Conservation (phyloP, 2,888 invertebrate genomes). For the Trichacis sp. region DNA sequence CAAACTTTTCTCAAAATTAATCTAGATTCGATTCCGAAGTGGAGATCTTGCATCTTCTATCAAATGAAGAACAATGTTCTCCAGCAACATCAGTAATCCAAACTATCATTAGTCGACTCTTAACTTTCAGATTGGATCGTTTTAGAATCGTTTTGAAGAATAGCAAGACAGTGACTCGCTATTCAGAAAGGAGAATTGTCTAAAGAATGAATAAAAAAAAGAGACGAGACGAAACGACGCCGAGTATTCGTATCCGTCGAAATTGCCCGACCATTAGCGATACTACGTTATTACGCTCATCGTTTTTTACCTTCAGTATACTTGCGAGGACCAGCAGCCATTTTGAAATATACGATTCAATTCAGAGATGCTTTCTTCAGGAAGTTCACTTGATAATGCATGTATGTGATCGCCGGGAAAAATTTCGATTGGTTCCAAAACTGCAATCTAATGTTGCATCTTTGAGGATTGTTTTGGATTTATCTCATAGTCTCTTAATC, state of each 20-base stretch:
- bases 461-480: too few species aligned
- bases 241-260: conserved; percentile 64
- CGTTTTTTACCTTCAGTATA: conserved; percentile 63
- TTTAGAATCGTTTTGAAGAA: conserved; percentile 31
- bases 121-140: conserved; percentile 47
- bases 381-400: too few species aligned
- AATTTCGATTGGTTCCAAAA: too few species aligned
- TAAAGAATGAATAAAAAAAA: conserved; percentile 29
- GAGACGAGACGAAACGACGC: conserved; percentile 48
- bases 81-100: conserved; percentile 39
- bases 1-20: too few species aligned
- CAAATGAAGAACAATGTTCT: conserved; percentile 52
- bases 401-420: too few species aligned
- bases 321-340: conserved; percentile 58
- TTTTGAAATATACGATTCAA: conserved; percentile 65
- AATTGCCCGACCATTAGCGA: conserved; percentile 69
- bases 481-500: too few species aligned
- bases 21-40: conserved; percentile 41
- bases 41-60: too few species aligned
- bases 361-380: too few species aligned
- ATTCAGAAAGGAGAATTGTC: conserved; percentile 20
- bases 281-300: conserved; percentile 69
- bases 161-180: conserved; percentile 20
- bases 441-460: too few species aligned
- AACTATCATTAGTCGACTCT: conserved; percentile 52